Evolutionary conservation across 2,888 invertebrate genomes (phyloP).

Genomic region (Synergus itoensis): DNA sequence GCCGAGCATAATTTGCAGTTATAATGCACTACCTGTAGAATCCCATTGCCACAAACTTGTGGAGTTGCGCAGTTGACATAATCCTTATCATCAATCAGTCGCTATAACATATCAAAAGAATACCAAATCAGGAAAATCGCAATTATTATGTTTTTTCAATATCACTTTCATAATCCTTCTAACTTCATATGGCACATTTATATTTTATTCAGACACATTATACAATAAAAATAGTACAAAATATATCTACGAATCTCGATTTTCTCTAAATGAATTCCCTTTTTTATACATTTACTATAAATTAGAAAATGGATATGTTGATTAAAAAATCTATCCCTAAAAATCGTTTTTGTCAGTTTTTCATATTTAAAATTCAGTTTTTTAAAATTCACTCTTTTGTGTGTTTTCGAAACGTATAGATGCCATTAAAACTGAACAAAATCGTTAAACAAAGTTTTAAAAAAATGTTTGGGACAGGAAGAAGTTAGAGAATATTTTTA

Average conservation of each 20-base stretch:
- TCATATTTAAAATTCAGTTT: too few relatives aligned
- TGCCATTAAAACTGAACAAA: too few relatives aligned
- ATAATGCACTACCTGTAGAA: slow-evolving; percentile 31
- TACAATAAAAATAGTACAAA: not conserved
- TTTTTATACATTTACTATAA: too few relatives aligned
- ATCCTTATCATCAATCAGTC: slow-evolving; percentile 25
- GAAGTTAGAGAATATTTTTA: not conserved
- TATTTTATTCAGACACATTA: not conserved
- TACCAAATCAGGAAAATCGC: not conserved
- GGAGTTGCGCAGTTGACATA: slow-evolving; percentile 40
- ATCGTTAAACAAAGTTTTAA: too few relatives aligned
- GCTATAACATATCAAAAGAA: slow-evolving; percentile 8
- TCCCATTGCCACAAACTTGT: slow-evolving; percentile 22
- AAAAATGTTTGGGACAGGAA: too few relatives aligned
- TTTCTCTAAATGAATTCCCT: too few relatives aligned
- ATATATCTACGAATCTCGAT: not conserved
- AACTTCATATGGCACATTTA: not conserved
- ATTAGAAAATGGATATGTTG: too few relatives aligned
- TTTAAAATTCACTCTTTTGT: too few relatives aligned
- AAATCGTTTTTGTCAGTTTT: too few relatives aligned
- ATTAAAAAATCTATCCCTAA: too few relatives aligned
- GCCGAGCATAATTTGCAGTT: slow-evolving; percentile 37
- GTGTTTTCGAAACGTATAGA: too few relatives aligned
- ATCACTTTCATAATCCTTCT: not conserved
- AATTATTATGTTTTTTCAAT: slow-evolving; percentile 21